phyloP scores from a whole-genome alignment of 2,113 vertebrate genomes.

The Cebus imitator region DNA sequence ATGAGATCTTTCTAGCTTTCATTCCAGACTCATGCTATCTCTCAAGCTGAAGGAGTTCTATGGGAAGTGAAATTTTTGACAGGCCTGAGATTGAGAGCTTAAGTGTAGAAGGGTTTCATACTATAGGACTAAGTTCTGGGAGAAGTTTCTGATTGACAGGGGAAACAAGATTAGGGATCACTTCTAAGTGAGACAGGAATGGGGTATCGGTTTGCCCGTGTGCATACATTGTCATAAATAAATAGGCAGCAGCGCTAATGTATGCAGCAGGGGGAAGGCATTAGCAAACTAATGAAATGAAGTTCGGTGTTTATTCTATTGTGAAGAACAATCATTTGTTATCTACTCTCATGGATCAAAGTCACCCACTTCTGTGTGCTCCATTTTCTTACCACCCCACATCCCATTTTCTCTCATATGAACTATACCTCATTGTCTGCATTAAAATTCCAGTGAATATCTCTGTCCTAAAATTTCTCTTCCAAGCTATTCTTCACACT shows the following conservation, averaged over 20 bases:
- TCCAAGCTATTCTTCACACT: not conserved
- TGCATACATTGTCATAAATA: conserved; percentile 26
- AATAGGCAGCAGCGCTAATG: conserved; percentile 31
- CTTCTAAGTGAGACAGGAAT: not conserved
- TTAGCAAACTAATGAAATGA: conserved; percentile 55
- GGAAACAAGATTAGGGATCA: not conserved
- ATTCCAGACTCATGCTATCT: not conserved
- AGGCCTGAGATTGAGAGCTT: not conserved
- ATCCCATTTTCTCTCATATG: not conserved
- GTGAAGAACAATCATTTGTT: conserved; percentile 20
- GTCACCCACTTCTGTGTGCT: not conserved
- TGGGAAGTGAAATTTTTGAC: not conserved
- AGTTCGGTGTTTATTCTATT: conserved; percentile 13
- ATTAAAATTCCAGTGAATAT: not conserved
- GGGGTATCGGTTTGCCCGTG: not conserved
- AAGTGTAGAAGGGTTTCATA: not conserved
- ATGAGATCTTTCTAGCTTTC: not conserved
- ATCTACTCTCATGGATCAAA: not conserved
- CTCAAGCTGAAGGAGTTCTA: not conserved
- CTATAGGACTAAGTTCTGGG: not conserved
- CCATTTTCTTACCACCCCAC: not conserved
- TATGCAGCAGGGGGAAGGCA: conserved; percentile 20
- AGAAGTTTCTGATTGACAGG: not conserved
- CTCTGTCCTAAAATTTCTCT: not conserved
- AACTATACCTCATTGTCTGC: not conserved